Conservation (phyloP, 1,140 invertebrate genomes). For the Manduca sexta region DNA sequence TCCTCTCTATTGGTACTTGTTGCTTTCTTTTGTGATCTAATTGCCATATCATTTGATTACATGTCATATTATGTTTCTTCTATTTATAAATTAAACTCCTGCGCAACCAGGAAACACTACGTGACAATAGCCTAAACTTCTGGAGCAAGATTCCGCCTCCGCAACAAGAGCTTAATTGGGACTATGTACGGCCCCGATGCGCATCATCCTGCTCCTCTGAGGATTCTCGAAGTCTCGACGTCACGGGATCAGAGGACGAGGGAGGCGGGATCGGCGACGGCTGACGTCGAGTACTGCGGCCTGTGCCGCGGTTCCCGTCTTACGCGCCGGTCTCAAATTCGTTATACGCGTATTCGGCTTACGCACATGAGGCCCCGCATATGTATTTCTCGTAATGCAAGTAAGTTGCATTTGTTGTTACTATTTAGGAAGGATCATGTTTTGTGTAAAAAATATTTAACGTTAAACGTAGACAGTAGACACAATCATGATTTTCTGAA, state of each 20-base stretch:
- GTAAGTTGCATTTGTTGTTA: no score
- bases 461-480: no score
- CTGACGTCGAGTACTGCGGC: conserved; percentile 70
- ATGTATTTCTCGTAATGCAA: conserved; percentile 48
- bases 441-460: no score
- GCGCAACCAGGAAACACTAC: conserved; percentile 38
- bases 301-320: conserved; percentile 65
- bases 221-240: conserved; percentile 65
- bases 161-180: conserved; percentile 45
- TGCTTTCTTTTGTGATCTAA: no score
- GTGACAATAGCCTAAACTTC: conserved; percentile 65
- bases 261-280: conserved; percentile 39
- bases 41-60: no score
- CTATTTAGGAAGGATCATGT: no score
- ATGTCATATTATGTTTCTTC: neutral
- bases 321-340: conserved; percentile 30
- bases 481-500: no score
- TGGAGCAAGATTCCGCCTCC: conserved; percentile 61
- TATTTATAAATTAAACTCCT: no score
- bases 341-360: conserved; percentile 42
- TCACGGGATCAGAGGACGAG: conserved; percentile 70
- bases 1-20: no score
- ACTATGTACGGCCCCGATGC: conserved; percentile 36
- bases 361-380: conserved; percentile 35
- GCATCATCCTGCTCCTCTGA: conserved; percentile 61